Base-by-base conservation (phyloP, 2,888 invertebrate species). In the Trichogramma evanescens region DNA sequence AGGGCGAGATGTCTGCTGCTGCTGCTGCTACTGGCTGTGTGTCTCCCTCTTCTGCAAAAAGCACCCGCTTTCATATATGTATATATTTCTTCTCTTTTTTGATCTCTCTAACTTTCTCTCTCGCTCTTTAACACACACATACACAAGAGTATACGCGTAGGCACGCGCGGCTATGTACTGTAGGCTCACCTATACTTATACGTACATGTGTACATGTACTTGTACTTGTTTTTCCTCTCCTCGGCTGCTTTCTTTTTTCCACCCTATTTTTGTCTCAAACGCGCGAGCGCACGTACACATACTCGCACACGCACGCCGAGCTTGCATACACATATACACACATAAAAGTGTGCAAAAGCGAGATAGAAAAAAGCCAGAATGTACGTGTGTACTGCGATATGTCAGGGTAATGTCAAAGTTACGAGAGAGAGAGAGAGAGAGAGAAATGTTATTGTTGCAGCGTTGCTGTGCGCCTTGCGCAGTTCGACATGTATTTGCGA, bases 1-100 rank as follows among this genome's bases (percentile, higher is more conserved):
- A 81, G 80, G 81, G 81, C 79, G 80, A 78, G 77, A 76, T 75
- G 74, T 73, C 75, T 75, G 75, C 73, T 39, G 73, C 70, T 71
- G 68, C 75, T 75, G 75, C 73, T 39, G 73, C 70, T 71, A 68
- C 69, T 69, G 68, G 69, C 71, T 65, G 67, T 69, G 70, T 61
- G 49, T 65, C 63, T 65, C 63, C 59, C 64, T 66, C 56, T 66
- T 13, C 13, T 13, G 13, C 13, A 13, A 13, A 13, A 13, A 13
- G 13, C 13, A 13, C 13, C 13, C 60, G 56, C 59, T 60, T 58
- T 62, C 63, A 13, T 66, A 65, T 54, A 51, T 42, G 50, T 38
- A 13, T 38, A 62, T 61, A 60, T 64, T 65, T 38, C 38, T 26
- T 61, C 61, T 60, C 66, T 64, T 66, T 65, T 55, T 56, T 54